Evolutionary conservation across 1,140 invertebrate genomes (phyloP).

Genomic region (Hylyphantes graminicola): DNA sequence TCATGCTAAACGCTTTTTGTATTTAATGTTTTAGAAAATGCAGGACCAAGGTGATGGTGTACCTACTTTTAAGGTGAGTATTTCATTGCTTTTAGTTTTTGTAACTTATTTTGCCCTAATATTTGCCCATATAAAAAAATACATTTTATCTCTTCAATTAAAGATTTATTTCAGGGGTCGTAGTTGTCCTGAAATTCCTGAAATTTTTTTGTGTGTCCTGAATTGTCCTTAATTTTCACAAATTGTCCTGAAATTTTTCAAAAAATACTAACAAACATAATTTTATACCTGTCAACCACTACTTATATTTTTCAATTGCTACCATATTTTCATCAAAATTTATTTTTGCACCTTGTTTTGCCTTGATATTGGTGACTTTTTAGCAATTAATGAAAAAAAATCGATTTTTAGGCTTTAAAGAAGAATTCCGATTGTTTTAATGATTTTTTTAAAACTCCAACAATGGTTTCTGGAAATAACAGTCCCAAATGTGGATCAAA

Average conservation of each 20-base stretch:
- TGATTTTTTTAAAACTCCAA: too few species aligned
- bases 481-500: too few species aligned
- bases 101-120: background rate
- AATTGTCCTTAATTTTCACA: background rate
- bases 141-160: background rate
- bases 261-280: background rate
- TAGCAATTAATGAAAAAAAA: too few species aligned
- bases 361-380: too few species aligned
- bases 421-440: too few species aligned
- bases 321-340: too few species aligned
- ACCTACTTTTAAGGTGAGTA: constrained; percentile 30
- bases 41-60: constrained; percentile 34
- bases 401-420: too few species aligned
- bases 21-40: constrained; percentile 1
- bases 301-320: too few species aligned
- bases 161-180: background rate
- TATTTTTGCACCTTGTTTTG: too few species aligned
- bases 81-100: background rate
- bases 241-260: background rate
- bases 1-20: background rate
- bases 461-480: too few species aligned
- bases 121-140: background rate
- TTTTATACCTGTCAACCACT: too few species aligned
- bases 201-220: background rate
- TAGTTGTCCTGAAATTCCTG: too few species aligned